Evolutionary conservation across 2,797 vertebrate species (phyloP).

Genomic region (Melanotaenia boesemani): DNA sequence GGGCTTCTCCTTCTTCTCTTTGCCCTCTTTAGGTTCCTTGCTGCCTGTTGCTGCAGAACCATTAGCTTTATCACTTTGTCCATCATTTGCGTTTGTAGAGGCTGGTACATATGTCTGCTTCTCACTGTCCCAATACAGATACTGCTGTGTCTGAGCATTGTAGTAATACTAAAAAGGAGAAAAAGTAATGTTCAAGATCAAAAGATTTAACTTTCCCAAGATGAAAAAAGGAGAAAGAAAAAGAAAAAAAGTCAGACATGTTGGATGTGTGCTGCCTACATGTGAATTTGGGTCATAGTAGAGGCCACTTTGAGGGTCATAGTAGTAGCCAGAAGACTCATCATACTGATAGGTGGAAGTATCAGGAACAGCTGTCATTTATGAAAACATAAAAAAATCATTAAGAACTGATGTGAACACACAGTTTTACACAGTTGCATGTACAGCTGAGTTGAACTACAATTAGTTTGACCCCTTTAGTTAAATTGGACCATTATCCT

Average conservation of each 20-base stretch:
- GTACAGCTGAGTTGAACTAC: too few relatives aligned
- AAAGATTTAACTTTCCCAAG: slow-evolving; percentile 4
- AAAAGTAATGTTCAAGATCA: background rate
- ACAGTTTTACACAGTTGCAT: too few relatives aligned
- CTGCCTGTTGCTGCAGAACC: slow-evolving; percentile 69
- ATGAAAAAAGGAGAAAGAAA: background rate
- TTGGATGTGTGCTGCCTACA: slow-evolving; percentile 74
- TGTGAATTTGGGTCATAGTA: slow-evolving; percentile 98
- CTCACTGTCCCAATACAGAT: slow-evolving; percentile 98
- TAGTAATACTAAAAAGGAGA: slow-evolving; percentile 91
- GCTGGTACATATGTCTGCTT: slow-evolving; percentile 95
- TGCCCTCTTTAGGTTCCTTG: slow-evolving; percentile 91
- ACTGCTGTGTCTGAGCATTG: slow-evolving; percentile 97
- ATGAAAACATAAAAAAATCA: slow-evolving; percentile 6
- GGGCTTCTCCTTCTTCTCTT: slow-evolving; percentile 98
- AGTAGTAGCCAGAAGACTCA: slow-evolving; percentile 98
- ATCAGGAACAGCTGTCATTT: slow-evolving; percentile 87
- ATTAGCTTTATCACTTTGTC: slow-evolving; percentile 52
- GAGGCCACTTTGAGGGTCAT: slow-evolving; percentile 93
- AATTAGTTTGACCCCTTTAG: too few relatives aligned
- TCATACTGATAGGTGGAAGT: slow-evolving; percentile 98
- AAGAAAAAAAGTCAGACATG: background rate
- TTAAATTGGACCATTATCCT: too few relatives aligned
- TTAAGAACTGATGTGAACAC: background rate
- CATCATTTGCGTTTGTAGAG: slow-evolving; percentile 64